These are phyloP conservation scores for Panthera uncia DNA, from an alignment of 2,113 vertebrate genomes.

Conservation along the genomic window DNA sequence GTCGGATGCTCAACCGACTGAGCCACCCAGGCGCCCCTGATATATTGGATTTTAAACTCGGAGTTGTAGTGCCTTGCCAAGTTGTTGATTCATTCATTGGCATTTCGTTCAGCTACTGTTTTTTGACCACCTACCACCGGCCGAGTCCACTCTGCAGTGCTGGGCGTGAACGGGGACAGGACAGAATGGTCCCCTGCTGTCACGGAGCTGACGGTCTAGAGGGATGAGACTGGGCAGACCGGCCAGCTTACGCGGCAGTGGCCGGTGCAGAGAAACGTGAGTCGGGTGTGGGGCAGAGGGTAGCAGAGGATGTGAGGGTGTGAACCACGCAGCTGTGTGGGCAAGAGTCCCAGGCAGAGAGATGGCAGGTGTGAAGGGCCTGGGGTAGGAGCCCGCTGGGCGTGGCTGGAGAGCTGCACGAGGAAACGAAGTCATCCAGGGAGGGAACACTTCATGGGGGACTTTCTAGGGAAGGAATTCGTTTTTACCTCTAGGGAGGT, in stretches of 20 bases:
- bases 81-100: neutral
- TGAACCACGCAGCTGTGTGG: accelerated
- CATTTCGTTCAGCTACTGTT: too few species aligned
- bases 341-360: neutral
- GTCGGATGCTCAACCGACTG: too few species aligned
- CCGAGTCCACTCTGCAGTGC: neutral
- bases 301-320: neutral
- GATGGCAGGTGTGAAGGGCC: neutral
- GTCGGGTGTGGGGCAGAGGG: neutral
- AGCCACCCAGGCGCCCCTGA: too few species aligned
- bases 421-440: too few species aligned
- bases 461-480: too few species aligned
- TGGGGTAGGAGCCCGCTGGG: neutral
- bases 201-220: too few species aligned
- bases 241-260: too few species aligned
- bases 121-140: neutral
- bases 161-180: neutral
- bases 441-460: accelerated
- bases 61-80: neutral
- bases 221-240: neutral
- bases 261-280: too few species aligned
- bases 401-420: neutral
- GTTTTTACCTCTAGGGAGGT: neutral
- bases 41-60: neutral
- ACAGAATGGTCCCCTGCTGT: neutral